phyloP scores from a whole-genome alignment of 2,888 invertebrate species.

The Nemoura dubitans region DNA sequence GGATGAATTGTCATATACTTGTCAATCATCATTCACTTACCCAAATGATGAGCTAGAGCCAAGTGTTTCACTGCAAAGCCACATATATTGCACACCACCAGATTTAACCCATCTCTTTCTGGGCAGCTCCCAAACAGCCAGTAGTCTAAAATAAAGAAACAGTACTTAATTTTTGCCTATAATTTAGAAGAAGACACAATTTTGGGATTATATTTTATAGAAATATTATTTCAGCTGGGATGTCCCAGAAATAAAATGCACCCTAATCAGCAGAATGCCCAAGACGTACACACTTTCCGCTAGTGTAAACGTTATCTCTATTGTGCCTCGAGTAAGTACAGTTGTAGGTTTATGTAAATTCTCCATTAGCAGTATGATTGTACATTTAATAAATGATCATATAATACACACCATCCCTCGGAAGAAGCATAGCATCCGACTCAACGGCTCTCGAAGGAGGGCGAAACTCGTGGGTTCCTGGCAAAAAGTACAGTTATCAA shows the following conservation, averaged over 20 bases:
- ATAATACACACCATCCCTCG: neutral
- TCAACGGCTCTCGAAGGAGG: neutral
- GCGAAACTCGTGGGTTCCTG: neutral
- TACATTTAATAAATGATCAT: too few species aligned
- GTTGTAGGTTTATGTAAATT: too few species aligned
- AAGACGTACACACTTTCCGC: too few species aligned
- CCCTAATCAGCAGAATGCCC: too few species aligned
- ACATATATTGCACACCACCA: slow-evolving; percentile 10
- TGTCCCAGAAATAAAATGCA: too few species aligned
- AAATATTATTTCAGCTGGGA: too few species aligned
- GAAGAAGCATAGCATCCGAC: slow-evolving; percentile 17
- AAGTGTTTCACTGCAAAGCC: neutral
- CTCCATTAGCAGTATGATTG: too few species aligned
- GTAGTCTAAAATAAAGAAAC: neutral
- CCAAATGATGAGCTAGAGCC: slow-evolving; percentile 8
- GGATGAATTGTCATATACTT: too few species aligned
- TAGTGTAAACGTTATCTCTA: too few species aligned
- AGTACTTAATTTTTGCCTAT: neutral
- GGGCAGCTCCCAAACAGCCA: slow-evolving; percentile 22
- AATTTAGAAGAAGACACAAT: neutral
- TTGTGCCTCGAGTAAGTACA: too few species aligned
- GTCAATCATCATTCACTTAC: neutral
- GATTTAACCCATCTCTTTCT: slow-evolving; percentile 18
- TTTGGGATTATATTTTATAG: neutral
- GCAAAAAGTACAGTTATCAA: neutral